phyloP scores from a whole-genome alignment of 2,113 vertebrate species.

The Illadopsis cleaveri region DNA sequence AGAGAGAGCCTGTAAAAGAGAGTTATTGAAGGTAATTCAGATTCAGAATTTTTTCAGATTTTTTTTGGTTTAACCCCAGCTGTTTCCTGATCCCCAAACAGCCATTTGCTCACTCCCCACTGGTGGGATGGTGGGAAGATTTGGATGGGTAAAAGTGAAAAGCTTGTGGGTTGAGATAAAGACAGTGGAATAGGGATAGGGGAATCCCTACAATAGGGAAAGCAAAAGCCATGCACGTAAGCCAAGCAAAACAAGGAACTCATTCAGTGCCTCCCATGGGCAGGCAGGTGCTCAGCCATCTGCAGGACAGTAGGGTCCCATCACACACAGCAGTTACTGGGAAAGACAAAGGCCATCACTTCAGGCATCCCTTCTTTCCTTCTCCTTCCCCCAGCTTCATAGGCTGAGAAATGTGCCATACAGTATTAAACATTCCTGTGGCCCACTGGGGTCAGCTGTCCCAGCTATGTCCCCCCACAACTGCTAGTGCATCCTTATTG shows the following conservation, averaged over 20 bases:
- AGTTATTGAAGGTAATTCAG: background rate
- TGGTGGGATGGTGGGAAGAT: background rate
- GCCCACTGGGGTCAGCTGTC: background rate
- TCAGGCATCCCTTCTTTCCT: accelerated
- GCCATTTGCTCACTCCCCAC: accelerated
- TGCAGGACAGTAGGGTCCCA: background rate
- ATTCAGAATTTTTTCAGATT: background rate
- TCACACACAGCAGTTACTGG: accelerated
- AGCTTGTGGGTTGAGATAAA: background rate
- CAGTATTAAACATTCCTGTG: background rate
- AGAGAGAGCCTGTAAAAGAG: background rate
- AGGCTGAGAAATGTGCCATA: background rate
- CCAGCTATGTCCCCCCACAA: background rate
- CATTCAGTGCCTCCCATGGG: accelerated
- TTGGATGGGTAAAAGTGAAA: background rate
- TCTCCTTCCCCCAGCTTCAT: background rate
- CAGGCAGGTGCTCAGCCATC: background rate
- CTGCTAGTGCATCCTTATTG: background rate
- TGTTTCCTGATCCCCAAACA: accelerated
- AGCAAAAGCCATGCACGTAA: accelerated
- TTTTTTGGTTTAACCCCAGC: background rate
- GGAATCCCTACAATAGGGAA: background rate
- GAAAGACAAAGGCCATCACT: background rate
- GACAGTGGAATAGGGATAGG: background rate
- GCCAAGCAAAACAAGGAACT: background rate